These are phyloP conservation scores for Typhlichthys subterraneus DNA, from an alignment of 2,797 vertebrate species.

Conservation along the genomic window DNA sequence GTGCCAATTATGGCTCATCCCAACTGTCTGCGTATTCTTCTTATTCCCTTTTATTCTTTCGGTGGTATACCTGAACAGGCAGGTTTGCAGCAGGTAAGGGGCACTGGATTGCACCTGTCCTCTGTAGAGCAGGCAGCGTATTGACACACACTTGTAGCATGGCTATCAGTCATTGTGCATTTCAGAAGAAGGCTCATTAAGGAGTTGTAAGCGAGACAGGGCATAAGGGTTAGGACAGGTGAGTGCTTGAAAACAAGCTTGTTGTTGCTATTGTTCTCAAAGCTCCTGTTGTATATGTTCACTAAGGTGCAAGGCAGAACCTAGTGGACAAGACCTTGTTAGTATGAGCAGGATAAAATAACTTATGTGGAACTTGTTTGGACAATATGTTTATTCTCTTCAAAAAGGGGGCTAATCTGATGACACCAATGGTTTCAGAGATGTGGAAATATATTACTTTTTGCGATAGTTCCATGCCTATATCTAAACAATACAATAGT, in stretches of 20 bases:
- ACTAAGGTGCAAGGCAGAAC: constrained; percentile 1
- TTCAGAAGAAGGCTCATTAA: constrained; percentile 60
- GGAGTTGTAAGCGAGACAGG: constrained; percentile 24
- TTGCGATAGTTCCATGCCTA: too few relatives aligned
- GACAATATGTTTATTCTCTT: too few relatives aligned
- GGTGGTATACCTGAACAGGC: constrained; percentile 42
- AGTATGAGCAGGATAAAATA: too few relatives aligned
- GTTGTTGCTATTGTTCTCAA: constrained; percentile 16
- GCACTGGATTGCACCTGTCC: constrained; percentile 32
- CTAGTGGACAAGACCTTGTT: background rate
- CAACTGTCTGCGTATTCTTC: too few relatives aligned
- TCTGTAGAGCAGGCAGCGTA: constrained; percentile 30
- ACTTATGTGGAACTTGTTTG: too few relatives aligned
- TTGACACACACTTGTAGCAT: constrained; percentile 32
- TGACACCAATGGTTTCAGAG: too few relatives aligned
- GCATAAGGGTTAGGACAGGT: constrained; percentile 48
- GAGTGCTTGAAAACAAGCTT: constrained; percentile 22
- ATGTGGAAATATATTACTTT: too few relatives aligned
- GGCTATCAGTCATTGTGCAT: constrained; percentile 30
- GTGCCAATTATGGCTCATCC: constrained; percentile 78
- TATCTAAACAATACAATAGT: too few relatives aligned
- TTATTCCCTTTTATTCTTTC: constrained; percentile 30
- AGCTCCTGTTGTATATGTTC: constrained; percentile 22
- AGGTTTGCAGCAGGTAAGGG: constrained; percentile 44
- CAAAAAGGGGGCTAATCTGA: too few relatives aligned